Base-by-base conservation (phyloP, 1,140 invertebrate species). In the Mya arenaria region DNA sequence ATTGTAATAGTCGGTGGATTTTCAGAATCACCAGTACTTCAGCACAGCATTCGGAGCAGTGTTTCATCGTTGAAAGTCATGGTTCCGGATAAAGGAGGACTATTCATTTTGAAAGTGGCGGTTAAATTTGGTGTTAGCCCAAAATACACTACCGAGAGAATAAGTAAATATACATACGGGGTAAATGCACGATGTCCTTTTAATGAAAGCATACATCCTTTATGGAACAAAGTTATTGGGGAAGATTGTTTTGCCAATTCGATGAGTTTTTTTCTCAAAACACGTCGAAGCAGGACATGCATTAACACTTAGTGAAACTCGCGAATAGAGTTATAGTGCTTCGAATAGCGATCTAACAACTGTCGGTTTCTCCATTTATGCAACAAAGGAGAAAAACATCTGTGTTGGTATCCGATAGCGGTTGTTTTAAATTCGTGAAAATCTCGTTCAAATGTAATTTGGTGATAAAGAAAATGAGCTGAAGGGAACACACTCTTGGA, bases 1-100 rank as follows among this genome's bases (percentile, higher is more conserved):
- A 69, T 84, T 23, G 28, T 84, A 19, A 75, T 84, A 63, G 83
- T 84, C 17, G 83, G 83, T 0, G 77, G 77, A 36, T 84, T 60
- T 17, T 80, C 83, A 0, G 83, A 84, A 60, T 80, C 63, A 23
- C 28, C n/a, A 17, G 37, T 84, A 52, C 19, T 84, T 10, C 77
- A 78, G 15, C 5, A 75, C 25, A 39, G 69, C 4, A 30, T 84
- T 25, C 44, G 28, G 19, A 28, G 1, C 19, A 4, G 4, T 4
- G 74, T 84, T 63, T 17, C 6, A 4, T 58, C 62, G 4, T 68
- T 36, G 30, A 75, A 62, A 39, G 39, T 84, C 8, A 56, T 84
- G 6, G 55, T 81, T 23, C 83, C 83, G 2, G 41, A 48, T 17
- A 77, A 81, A 34, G 77, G 77, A 25, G 69, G 71, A 15, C 25